phyloP scores from a whole-genome alignment of 1,140 invertebrate genomes.

The Microplitis mediator region DNA sequence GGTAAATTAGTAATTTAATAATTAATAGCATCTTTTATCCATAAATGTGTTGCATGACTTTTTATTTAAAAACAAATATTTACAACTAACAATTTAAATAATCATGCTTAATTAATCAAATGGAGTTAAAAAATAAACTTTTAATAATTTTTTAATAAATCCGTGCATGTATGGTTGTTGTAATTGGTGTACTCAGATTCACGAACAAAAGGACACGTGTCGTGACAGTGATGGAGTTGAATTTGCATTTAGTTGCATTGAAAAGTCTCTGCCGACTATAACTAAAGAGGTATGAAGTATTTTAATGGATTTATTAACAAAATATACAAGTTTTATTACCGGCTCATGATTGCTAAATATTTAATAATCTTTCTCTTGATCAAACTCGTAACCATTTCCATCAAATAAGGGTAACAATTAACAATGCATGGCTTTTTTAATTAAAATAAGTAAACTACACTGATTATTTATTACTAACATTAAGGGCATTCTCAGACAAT shows the following conservation, averaged over 20 bases:
- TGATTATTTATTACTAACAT: background rate
- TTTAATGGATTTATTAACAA: background rate
- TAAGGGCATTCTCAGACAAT: background rate
- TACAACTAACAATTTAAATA: background rate
- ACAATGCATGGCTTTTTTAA: too few relatives aligned
- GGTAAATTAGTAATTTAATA: conserved; percentile 29
- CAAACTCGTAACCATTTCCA: too few relatives aligned
- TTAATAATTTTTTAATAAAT: background rate
- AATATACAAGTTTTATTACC: too few relatives aligned
- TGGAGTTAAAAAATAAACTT: background rate
- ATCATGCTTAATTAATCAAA: background rate
- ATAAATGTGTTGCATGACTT: too few relatives aligned
- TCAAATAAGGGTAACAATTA: too few relatives aligned
- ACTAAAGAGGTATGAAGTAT: conserved; percentile 60
- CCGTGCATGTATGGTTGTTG: background rate
- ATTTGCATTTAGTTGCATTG: conserved; percentile 66
- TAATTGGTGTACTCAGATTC: conserved; percentile 21
- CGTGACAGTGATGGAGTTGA: conserved; percentile 56
- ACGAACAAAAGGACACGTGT: conserved; percentile 25
- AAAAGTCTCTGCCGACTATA: conserved; percentile 65
- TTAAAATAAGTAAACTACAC: too few relatives aligned
- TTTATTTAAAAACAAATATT: background rate
- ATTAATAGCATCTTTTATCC: too few relatives aligned
- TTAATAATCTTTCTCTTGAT: too few relatives aligned
- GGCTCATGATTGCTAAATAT: too few relatives aligned